These are phyloP conservation scores for Nibea coibor DNA, from an alignment of 2,113 vertebrate genomes.

Conservation along the genomic window DNA sequence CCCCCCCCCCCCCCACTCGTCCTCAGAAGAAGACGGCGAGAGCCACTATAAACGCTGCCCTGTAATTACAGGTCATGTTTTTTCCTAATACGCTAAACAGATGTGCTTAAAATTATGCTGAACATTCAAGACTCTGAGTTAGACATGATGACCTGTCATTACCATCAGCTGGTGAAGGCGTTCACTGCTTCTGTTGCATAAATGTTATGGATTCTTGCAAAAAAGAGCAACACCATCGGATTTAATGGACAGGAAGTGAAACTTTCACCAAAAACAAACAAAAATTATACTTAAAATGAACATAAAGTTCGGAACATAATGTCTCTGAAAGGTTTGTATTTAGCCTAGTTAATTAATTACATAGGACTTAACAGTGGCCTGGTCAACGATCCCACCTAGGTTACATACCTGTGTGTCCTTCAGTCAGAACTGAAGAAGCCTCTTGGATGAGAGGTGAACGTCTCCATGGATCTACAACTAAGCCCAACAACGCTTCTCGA, in stretches of 20 bases:
- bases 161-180: slow-evolving; percentile 51
- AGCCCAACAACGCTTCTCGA: too few relatives aligned
- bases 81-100: slow-evolving; percentile 79
- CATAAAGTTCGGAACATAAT: too few relatives aligned
- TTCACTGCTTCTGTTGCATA: not conserved
- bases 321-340: too few relatives aligned
- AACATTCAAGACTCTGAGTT: slow-evolving; percentile 55
- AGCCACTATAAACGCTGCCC: slow-evolving; percentile 66
- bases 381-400: too few relatives aligned
- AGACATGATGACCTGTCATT: slow-evolving; percentile 64
- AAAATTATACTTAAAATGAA: not conserved
- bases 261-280: not conserved
- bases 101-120: slow-evolving; percentile 72
- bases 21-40: slow-evolving; percentile 62
- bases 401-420: too few relatives aligned
- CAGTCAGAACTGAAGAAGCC: too few relatives aligned
- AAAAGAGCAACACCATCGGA: too few relatives aligned
- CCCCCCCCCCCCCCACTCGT: slow-evolving; percentile 50
- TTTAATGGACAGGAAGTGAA: not conserved
- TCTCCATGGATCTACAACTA: too few relatives aligned
- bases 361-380: too few relatives aligned
- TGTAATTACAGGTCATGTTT: slow-evolving; percentile 80
- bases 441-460: too few relatives aligned
- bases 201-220: not conserved
- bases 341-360: too few relatives aligned